Conservation (phyloP, 1,140 invertebrate species). For the Papilio machaon region DNA sequence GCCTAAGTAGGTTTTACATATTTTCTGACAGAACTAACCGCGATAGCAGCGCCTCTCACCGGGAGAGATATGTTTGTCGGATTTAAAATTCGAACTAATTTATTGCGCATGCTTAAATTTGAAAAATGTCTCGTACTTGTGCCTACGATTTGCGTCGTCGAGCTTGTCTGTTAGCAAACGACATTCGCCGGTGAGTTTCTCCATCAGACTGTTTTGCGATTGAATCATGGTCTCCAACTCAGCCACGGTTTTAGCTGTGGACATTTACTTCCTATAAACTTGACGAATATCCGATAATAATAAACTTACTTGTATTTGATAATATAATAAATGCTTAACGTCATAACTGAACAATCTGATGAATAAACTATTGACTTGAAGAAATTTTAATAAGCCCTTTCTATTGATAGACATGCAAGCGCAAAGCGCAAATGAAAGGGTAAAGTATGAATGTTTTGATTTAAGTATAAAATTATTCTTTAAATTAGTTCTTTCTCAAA, state of each 20-base stretch:
- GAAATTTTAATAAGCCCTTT: conserved; percentile 69
- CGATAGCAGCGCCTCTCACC: not conserved
- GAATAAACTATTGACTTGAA: conserved; percentile 84
- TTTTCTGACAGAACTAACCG: not conserved
- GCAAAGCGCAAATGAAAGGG: conserved; percentile 66
- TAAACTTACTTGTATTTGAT: conserved; percentile 22
- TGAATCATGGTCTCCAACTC: conserved; percentile 92
- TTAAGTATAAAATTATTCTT: conserved; percentile 30
- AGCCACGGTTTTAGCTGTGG: conserved; percentile 90
- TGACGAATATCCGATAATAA: conserved; percentile 30
- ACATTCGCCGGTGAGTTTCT: conserved; percentile 92
- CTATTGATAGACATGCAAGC: conserved; percentile 73
- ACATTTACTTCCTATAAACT: conserved; percentile 68
- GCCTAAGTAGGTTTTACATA: not conserved
- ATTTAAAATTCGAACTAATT: not conserved
- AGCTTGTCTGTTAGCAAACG: conserved; percentile 92
- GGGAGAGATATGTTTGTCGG: not conserved
- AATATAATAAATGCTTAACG: conserved; percentile 7
- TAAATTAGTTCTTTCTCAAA: conserved; percentile 64
- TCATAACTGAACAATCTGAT: conserved; percentile 81
- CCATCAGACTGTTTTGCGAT: conserved; percentile 93
- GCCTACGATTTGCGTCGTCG: conserved; percentile 90
- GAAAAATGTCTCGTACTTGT: conserved; percentile 87
- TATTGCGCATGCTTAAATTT: conserved; percentile 66
- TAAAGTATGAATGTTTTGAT: conserved; percentile 81